A percentile compares a stretch with the other conserved stretches of the same genome.
phyloP scores from a whole-genome alignment of 2,797 vertebrate genomes.

The Poeciliopsis paucimaculata region DNA sequence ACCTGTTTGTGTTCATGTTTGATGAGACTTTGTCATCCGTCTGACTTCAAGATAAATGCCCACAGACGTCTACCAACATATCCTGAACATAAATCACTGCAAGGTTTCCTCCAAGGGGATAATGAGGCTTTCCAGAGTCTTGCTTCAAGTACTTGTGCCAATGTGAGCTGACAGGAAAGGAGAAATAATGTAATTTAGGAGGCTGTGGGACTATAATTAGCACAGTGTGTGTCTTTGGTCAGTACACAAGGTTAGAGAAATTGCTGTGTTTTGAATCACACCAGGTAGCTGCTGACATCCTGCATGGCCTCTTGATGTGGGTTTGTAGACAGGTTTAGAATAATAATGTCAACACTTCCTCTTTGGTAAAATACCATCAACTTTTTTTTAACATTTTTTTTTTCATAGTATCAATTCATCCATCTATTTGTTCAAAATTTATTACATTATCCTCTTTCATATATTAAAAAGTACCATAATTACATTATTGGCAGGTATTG shows the following conservation, averaged over 20 bases:
- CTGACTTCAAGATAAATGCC: slow-evolving; percentile 35
- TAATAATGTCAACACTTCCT: background rate
- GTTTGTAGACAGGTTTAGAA: background rate
- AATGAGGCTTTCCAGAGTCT: slow-evolving; percentile 23
- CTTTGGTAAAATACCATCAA: background rate
- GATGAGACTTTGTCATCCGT: slow-evolving; percentile 23
- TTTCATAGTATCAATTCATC: background rate
- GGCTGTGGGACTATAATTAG: slow-evolving; percentile 65
- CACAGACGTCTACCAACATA: slow-evolving; percentile 28
- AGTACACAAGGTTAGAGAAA: slow-evolving; percentile 57
- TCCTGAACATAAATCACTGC: slow-evolving; percentile 45
- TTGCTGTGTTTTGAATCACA: slow-evolving; percentile 30
- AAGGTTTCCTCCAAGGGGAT: slow-evolving; percentile 26
- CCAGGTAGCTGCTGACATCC: slow-evolving; percentile 2
- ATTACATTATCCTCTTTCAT: background rate
- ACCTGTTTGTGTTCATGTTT: slow-evolving; percentile 38
- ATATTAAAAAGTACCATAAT: background rate
- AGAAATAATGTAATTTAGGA: slow-evolving; percentile 52
- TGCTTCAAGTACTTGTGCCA: slow-evolving; percentile 46
- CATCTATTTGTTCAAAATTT: background rate
- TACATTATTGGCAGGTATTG: background rate
- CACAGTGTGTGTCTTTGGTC: slow-evolving; percentile 55
- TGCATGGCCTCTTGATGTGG: slow-evolving; percentile 5
- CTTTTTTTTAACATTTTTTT: background rate
- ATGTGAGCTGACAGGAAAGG: slow-evolving; percentile 51